Percentiles rank a stretch among this genome's conserved stretches.
These are phyloP conservation scores for Drosophila histrio DNA, from an alignment of 2,888 invertebrate species.

Conservation along the genomic window DNA sequence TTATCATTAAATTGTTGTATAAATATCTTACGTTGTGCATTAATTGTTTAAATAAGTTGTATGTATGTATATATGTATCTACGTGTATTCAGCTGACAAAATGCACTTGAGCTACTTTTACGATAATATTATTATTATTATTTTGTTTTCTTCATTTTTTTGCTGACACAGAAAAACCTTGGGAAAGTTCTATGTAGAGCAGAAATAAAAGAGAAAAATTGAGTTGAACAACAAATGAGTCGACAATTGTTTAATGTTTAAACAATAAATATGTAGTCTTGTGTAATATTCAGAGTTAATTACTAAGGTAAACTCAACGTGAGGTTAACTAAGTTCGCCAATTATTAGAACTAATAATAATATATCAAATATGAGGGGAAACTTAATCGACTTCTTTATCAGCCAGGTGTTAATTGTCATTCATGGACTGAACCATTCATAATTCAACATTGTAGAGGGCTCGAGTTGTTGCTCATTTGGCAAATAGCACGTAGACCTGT, in stretches of 20 bases:
- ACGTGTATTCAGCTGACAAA: conserved; percentile 1
- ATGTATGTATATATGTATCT: background rate
- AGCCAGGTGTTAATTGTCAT: conserved; percentile 9
- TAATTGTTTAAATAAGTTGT: conserved; percentile 12
- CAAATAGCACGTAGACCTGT: conserved; percentile 40
- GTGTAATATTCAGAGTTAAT: background rate
- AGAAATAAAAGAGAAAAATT: background rate
- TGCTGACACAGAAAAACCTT: conserved; percentile 28
- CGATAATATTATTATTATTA: background rate
- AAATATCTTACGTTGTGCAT: conserved; percentile 11
- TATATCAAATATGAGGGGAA: background rate
- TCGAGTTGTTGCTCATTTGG: conserved; percentile 8
- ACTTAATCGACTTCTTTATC: background rate
- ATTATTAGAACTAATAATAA: background rate
- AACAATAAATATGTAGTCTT: background rate
- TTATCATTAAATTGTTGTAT: conserved; percentile 5
- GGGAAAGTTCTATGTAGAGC: conserved; percentile 4
- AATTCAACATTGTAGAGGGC: background rate
- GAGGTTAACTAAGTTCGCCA: background rate
- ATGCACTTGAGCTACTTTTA: conserved; percentile 24
- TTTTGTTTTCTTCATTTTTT: conserved; percentile 7
- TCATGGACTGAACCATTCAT: conserved; percentile 35
- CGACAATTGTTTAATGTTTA: background rate
- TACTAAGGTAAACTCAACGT: background rate
- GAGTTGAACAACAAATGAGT: background rate